Percentiles rank a stretch among this genome's conserved stretches.
phyloP scores from a whole-genome alignment of 2,888 invertebrate species.

The Criorhina ranunculi region DNA sequence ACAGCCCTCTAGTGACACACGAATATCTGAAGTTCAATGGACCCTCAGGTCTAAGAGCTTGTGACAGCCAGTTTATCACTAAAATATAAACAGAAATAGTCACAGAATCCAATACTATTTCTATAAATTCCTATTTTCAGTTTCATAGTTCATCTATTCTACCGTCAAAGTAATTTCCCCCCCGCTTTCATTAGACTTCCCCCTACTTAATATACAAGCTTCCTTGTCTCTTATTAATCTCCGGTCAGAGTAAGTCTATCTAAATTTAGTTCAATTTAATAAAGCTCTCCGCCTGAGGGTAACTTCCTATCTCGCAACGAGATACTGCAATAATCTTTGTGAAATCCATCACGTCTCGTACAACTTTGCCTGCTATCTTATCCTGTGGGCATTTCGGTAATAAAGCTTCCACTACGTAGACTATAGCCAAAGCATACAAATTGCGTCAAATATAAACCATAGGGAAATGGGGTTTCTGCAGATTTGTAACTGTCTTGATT shows the following conservation, averaged over 20 bases:
- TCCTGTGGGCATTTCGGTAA: constrained; percentile 29
- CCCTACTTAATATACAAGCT: not conserved
- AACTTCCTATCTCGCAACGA: not conserved
- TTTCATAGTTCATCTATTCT: no score
- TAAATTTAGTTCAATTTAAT: constrained; percentile 22
- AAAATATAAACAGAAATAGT: no score
- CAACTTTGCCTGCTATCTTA: not conserved
- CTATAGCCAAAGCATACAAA: constrained; percentile 24
- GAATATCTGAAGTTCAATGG: no score
- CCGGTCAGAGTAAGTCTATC: not conserved
- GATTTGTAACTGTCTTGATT: constrained; percentile 23
- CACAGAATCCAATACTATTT: no score
- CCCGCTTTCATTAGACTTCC: not conserved
- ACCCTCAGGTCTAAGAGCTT: no score
- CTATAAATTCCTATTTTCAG: no score
- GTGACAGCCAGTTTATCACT: no score
- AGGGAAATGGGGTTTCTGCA: not conserved
- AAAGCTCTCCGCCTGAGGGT: not conserved
- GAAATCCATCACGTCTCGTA: constrained; percentile 40
- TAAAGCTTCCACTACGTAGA: constrained; percentile 3
- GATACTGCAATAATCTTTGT: constrained; percentile 19
- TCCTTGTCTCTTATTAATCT: not conserved
- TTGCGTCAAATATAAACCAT: not conserved
- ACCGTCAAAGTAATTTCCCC: not conserved
- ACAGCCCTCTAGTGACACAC: no score